phyloP scores from a whole-genome alignment of 1,140 invertebrate species.

The Orius insidiosus region DNA sequence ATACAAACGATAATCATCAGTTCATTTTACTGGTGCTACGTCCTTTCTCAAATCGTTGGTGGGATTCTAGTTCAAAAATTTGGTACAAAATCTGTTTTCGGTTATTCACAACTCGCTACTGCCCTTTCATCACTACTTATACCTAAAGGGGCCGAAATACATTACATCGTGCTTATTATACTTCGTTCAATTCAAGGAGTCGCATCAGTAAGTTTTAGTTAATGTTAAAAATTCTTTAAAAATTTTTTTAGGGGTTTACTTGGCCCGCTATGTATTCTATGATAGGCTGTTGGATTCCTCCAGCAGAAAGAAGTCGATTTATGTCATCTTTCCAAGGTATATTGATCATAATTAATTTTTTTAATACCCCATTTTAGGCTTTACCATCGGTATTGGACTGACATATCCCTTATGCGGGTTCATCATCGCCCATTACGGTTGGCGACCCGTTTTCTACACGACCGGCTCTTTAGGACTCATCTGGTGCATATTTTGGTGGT shows the following conservation, averaged over 20 bases:
- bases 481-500: constrained; percentile 54
- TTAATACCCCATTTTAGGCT: no score
- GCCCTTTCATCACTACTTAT: constrained; percentile 49
- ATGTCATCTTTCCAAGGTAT: constrained; percentile 58
- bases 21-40: constrained; percentile 57
- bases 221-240: not conserved
- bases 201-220: constrained; percentile 33
- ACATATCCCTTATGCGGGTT: constrained; percentile 52
- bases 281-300: constrained; percentile 69
- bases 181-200: constrained; percentile 46
- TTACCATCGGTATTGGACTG: constrained; percentile 53
- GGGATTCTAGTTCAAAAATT: constrained; percentile 57
- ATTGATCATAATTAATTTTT: not conserved
- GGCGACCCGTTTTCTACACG: constrained; percentile 49
- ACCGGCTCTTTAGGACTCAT: constrained; percentile 45
- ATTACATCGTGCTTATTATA: constrained; percentile 39
- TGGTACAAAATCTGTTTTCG: constrained; percentile 62
- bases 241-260: constrained; percentile 47
- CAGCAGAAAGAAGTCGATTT: constrained; percentile 52
- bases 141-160: constrained; percentile 38
- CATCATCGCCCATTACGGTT: constrained; percentile 45
- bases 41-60: constrained; percentile 48
- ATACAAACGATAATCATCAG: constrained; percentile 43
- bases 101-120: constrained; percentile 47
- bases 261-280: constrained; percentile 75